A percentile compares a stretch with the other conserved stretches of the same genome.
phyloP scores from a whole-genome alignment of 2,888 invertebrate genomes.

The Pyralis farinalis region DNA sequence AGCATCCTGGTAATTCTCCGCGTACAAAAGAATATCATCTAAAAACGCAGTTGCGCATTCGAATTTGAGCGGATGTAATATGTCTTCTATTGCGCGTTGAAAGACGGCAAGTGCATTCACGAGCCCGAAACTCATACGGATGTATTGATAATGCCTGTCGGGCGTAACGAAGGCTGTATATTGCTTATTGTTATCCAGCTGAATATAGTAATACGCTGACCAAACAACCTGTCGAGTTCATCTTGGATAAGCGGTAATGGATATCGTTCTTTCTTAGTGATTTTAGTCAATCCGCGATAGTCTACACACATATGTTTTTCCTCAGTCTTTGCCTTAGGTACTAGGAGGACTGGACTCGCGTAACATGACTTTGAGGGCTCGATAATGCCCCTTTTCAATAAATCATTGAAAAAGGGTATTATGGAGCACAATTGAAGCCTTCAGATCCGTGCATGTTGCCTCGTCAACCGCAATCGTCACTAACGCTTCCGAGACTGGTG shows the following conservation, averaged over 20 bases:
- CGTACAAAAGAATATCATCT: slow-evolving; percentile 1
- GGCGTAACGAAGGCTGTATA: background rate
- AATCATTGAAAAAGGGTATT: background rate
- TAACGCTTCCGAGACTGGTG: no score
- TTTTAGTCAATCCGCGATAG: background rate
- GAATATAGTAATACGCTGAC: background rate
- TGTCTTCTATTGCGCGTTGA: background rate
- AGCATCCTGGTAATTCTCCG: no score
- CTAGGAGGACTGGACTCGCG: background rate
- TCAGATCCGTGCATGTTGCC: no score
- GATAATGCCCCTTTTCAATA: background rate
- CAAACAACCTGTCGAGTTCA: background rate
- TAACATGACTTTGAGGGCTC: background rate
- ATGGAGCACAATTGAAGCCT: no score
- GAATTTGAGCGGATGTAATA: background rate
- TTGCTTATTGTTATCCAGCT: background rate
- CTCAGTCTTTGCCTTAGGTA: background rate
- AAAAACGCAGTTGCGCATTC: background rate
- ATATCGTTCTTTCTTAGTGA: background rate
- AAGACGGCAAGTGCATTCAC: background rate
- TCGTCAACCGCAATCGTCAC: no score
- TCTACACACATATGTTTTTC: background rate
- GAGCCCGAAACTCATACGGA: background rate
- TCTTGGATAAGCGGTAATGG: background rate
- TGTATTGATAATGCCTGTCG: background rate